These are phyloP conservation scores for Telmatochromis sp. DNA, from an alignment of 2,113 vertebrate genomes.

Conservation along the genomic window DNA sequence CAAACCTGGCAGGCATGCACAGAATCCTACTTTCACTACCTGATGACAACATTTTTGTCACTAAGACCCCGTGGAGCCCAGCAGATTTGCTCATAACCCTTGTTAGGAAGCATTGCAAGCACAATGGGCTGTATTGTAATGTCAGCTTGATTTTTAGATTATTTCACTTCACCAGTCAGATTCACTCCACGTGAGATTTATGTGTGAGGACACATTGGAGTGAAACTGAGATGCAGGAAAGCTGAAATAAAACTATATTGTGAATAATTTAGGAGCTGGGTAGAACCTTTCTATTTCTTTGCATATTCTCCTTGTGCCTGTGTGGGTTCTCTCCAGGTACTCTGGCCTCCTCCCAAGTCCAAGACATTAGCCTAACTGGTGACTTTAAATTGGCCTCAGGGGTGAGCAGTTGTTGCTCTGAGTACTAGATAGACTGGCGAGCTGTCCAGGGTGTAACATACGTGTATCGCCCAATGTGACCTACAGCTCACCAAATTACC, in stretches of 20 bases:
- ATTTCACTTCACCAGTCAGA: background rate
- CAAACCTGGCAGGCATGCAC: background rate
- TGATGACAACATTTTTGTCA: background rate
- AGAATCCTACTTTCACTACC: background rate
- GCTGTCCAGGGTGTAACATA: background rate
- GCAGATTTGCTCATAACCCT: background rate
- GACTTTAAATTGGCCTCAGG: background rate
- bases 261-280: background rate
- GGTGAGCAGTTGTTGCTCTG: background rate
- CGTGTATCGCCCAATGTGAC: background rate
- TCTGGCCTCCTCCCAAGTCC: background rate
- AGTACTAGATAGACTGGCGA: background rate
- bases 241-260: background rate
- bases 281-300: background rate
- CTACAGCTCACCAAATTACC: background rate
- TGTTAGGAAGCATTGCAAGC: background rate
- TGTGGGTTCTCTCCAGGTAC: background rate
- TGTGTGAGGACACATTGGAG: background rate
- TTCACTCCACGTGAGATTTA: background rate
- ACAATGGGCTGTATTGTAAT: background rate
- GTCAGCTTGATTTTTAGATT: background rate
- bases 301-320: background rate
- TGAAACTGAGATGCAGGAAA: background rate
- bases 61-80: background rate
- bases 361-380: background rate